Percentiles rank a stretch among this genome's conserved stretches.
Evolutionary conservation across 2,888 invertebrate species (phyloP).

Genomic region (Torymus tubicola): DNA sequence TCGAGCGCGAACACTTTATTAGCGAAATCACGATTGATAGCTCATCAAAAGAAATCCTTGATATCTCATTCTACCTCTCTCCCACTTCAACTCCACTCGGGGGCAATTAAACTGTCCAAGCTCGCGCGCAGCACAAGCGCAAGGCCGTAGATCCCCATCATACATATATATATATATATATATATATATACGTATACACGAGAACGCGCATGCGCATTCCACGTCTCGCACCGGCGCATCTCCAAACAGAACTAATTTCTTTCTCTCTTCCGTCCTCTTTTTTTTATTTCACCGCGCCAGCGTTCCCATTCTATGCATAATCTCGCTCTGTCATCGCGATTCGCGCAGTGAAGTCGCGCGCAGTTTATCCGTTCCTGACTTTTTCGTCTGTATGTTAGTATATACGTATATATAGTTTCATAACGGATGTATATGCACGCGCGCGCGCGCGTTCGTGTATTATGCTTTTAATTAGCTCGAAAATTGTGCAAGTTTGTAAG

Average conservation of each 20-base stretch:
- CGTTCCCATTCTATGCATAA: not conserved
- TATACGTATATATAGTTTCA: not conserved
- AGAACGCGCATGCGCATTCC: slow-evolving; percentile 27
- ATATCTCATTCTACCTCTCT: not conserved
- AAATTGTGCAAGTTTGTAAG: slow-evolving; percentile 29
- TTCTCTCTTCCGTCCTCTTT: slow-evolving; percentile 15
- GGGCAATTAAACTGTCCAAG: slow-evolving; percentile 49
- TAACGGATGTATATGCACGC: not conserved
- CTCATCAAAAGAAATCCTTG: not conserved
- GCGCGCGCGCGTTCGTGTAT: too few species aligned
- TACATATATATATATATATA: not conserved
- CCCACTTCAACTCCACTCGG: slow-evolving; percentile 26
- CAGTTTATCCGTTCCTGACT: not conserved
- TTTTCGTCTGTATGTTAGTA: not conserved
- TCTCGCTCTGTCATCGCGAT: not conserved
- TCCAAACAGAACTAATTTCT: slow-evolving; percentile 47
- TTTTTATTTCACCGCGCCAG: slow-evolving; percentile 1
- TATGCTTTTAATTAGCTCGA: slow-evolving; percentile 40
- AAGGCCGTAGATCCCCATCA: slow-evolving; percentile 46
- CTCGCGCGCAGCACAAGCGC: not conserved
- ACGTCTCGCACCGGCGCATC: slow-evolving; percentile 39
- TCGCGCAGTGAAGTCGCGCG: not conserved
- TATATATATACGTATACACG: slow-evolving; percentile 34
- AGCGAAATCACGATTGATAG: not conserved
- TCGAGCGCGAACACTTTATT: not conserved